Conservation (phyloP, 2,888 invertebrate genomes). For the Elgonia sp. region DNA sequence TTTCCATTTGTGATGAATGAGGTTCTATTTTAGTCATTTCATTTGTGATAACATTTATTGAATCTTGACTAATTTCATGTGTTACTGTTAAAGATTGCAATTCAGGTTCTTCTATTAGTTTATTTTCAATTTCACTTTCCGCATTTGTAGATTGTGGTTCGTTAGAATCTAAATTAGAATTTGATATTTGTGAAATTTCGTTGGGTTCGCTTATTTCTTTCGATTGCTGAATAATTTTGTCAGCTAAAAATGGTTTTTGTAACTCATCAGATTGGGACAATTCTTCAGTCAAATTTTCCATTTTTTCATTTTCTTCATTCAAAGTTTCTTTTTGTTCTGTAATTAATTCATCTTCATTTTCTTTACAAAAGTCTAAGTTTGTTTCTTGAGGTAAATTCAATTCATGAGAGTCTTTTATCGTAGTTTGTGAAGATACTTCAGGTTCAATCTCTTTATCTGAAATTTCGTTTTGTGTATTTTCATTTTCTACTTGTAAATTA, state of each 20-base stretch:
- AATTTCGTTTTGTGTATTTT: neutral
- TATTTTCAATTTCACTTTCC: neutral
- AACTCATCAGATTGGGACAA: neutral
- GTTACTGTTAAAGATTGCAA: neutral
- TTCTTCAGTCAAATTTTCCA: neutral
- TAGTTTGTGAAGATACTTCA: constrained; percentile 5
- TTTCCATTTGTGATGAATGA: neutral
- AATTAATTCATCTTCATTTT: neutral
- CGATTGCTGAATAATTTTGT: neutral
- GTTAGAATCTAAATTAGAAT: neutral
- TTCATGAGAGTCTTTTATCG: neutral
- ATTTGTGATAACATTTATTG: neutral
- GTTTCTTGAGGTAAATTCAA: neutral
- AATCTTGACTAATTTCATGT: neutral
- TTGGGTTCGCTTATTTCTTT: neutral
- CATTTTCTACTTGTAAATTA: neutral
- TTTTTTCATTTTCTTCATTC: neutral
- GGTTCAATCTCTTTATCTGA: neutral
- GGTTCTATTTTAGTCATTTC: neutral
- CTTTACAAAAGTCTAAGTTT: neutral
- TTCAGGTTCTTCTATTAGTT: neutral
- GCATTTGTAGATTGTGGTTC: neutral
- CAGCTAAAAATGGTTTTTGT: neutral
- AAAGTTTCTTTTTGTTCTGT: neutral
- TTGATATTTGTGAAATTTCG: neutral